These are phyloP conservation scores for Ramazzottius varieornatus DNA, from an alignment of 2,888 invertebrate species.

Conservation along the genomic window DNA sequence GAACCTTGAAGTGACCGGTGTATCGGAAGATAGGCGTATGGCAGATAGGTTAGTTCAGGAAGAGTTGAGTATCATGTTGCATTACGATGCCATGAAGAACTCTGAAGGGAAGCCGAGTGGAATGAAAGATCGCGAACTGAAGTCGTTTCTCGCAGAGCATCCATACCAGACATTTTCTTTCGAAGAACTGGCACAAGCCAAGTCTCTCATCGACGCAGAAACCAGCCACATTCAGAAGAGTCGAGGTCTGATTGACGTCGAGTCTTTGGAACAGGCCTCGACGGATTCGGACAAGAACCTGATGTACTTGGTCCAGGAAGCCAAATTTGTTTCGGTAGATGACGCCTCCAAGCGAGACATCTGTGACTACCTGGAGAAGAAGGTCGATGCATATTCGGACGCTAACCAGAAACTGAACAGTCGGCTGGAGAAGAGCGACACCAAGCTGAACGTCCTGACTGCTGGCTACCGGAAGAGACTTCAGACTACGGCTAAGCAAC, in stretches of 20 bases:
- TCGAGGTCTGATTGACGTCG: conserved; percentile 35
- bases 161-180: not conserved
- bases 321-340: conserved; percentile 71
- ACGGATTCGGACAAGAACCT: conserved; percentile 77
- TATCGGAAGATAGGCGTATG: conserved; percentile 18
- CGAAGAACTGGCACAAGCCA: conserved; percentile 6
- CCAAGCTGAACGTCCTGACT: conserved; percentile 77
- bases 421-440: conserved; percentile 52
- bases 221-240: not conserved
- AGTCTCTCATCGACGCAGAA: conserved; percentile 7
- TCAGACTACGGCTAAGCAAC: conserved; percentile 10
- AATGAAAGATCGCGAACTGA: not conserved
- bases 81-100: conserved; percentile 58
- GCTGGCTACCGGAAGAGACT: conserved; percentile 47
- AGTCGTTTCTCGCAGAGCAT: not conserved
- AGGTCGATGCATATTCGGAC: conserved; percentile 35
- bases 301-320: conserved; percentile 65
- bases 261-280: conserved; percentile 83
- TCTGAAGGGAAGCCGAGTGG: conserved; percentile 26
- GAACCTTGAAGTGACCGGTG: not conserved
- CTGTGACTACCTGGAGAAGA: conserved; percentile 67
- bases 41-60: conserved; percentile 84
- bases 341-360: conserved; percentile 84
- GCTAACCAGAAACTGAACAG: not conserved
- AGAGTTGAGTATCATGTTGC: conserved; percentile 84